Percentiles rank a stretch among this genome's conserved stretches.
These are phyloP conservation scores for Pantherophis guttatus DNA, from an alignment of 2,113 vertebrate genomes.

Conservation along the genomic window DNA sequence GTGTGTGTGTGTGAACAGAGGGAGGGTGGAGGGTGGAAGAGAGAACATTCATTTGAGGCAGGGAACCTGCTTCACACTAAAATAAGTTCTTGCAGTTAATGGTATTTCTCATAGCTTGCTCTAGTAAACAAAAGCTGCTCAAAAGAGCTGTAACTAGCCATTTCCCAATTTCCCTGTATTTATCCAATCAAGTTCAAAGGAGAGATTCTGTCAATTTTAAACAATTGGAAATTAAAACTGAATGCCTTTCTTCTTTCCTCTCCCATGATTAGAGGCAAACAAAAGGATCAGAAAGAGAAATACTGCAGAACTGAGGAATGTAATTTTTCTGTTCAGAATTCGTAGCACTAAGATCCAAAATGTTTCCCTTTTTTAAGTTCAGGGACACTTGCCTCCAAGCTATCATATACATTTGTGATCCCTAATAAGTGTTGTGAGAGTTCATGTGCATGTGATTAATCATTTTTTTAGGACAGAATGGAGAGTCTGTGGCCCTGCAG, in stretches of 20 bases:
- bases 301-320: background rate
- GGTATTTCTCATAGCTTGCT: background rate
- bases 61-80: background rate
- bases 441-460: background rate
- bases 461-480: slow-evolving; percentile 1
- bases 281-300: background rate
- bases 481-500: background rate
- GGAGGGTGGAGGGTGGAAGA: no score
- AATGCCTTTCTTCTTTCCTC: background rate
- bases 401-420: background rate
- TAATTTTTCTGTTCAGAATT: background rate
- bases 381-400: background rate
- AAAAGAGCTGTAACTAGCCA: background rate
- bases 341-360: background rate
- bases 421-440: slow-evolving; percentile 46
- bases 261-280: background rate
- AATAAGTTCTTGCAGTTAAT: background rate
- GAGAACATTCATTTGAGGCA: background rate
- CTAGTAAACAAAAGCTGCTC: background rate
- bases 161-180: background rate
- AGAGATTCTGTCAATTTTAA: background rate
- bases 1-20: no score
- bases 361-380: background rate
- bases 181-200: background rate
- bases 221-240: background rate